Evolutionary conservation across 2,797 vertebrate species (phyloP).

Genomic region (Cossypha dichroa): DNA sequence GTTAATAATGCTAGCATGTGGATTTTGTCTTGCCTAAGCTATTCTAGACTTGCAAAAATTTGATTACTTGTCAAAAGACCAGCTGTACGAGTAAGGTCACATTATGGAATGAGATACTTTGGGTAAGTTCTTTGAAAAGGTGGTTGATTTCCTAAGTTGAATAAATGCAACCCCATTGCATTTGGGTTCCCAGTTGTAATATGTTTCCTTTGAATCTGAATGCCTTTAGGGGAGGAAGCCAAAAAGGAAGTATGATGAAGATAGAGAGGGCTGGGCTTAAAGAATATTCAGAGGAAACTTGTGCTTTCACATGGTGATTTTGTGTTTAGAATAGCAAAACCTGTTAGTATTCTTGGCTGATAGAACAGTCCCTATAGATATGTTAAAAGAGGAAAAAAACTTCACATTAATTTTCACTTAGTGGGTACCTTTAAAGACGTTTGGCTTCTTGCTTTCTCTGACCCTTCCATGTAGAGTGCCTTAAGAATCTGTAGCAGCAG

Average conservation of each 20-base stretch:
- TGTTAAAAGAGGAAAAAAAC: neutral
- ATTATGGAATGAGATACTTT: neutral
- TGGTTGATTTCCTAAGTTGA: neutral
- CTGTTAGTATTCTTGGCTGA: neutral
- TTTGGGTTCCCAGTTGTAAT: neutral
- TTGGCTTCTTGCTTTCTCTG: neutral
- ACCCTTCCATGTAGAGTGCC: neutral
- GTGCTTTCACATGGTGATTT: neutral
- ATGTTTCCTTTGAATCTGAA: neutral
- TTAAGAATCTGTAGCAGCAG: neutral
- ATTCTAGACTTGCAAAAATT: neutral
- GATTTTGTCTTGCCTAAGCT: neutral
- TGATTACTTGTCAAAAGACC: neutral
- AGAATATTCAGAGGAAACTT: neutral
- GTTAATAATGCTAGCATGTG: neutral
- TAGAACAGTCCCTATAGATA: neutral
- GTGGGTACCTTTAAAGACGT: neutral
- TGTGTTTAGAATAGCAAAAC: neutral
- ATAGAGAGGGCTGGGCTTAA: neutral
- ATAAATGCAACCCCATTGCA: neutral
- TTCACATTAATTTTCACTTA: constrained; percentile 7
- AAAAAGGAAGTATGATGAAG: neutral
- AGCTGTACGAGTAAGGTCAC: neutral
- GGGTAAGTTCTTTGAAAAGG: neutral
- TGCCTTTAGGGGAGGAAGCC: neutral